These are phyloP conservation scores for Manis pentadactyla DNA, from an alignment of 2,797 vertebrate species.

Conservation along the genomic window DNA sequence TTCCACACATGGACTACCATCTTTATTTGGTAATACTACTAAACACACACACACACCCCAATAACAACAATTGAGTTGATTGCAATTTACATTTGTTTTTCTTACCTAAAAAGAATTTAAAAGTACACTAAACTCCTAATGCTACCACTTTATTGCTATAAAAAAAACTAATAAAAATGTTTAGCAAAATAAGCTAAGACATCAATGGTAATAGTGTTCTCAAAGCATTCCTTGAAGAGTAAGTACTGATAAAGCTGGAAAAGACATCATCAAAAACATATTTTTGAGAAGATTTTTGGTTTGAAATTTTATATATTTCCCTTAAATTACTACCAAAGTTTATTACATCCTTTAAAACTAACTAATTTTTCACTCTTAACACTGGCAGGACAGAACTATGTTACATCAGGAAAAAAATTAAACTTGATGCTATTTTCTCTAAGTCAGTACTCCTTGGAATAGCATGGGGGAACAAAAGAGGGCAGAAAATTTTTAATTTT, in stretches of 20 bases:
- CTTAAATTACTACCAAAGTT: not conserved
- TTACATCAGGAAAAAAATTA: not conserved
- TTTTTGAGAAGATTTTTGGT: not conserved
- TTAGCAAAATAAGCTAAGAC: not conserved
- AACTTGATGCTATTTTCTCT: not conserved
- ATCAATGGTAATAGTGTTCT: not conserved
- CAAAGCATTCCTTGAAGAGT: fast-evolving
- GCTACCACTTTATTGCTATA: not conserved
- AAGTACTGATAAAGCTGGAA: not conserved
- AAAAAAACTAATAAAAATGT: not conserved
- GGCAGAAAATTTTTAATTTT: not conserved
- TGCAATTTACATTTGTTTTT: constrained; percentile 66
- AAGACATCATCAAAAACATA: not conserved
- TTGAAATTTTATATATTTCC: not conserved
- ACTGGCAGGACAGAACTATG: not conserved
- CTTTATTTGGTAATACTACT: constrained; percentile 73
- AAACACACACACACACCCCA: not conserved
- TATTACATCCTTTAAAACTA: not conserved
- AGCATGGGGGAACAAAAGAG: not conserved
- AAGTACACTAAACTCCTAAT: constrained; percentile 35
- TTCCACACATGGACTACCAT: not conserved
- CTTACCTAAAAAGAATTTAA: constrained; percentile 49
- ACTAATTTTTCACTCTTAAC: not conserved
- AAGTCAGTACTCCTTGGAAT: not conserved
- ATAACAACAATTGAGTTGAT: constrained; percentile 43